Evolutionary conservation across 2,113 vertebrate species (phyloP), one percentile per base, ranked within the genome.

Genomic region (Synchiropus splendidus): DNA sequence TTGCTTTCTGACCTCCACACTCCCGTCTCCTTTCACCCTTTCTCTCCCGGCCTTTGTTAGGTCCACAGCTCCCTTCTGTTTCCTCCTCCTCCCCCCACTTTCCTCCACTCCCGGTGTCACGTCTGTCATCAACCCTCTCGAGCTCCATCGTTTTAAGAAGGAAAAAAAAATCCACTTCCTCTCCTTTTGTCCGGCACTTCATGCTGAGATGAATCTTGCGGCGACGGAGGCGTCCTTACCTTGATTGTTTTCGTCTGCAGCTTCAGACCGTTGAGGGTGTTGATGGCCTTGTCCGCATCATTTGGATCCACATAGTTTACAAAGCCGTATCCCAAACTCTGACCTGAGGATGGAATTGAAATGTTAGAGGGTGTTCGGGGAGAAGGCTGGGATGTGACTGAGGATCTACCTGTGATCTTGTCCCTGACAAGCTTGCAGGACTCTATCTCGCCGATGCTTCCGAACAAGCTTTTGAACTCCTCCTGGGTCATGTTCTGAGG

Each of bases 401-500:
- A 35, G n/a, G 3, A 1, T 13, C 14, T 72, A 94, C 93, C 93
- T 83, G 90, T 94, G 74, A 94, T 93, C 79, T 94, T 94, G 80
- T 95, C 93, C 52, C 93, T 78, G 72, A 97, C 92, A 18, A 97
- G 69, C 48, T 97, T 97, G 87, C 92, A 97, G 47, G 92, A 95
- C 69, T 97, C 92, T 0, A 97, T 94, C 70, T 97, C 91, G 1
- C 93, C 93, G 1, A 96, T 92, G 86, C 90, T 94, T 54, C 93
- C 92, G 1, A 96, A 97, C 62, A 96, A 87, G 61, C 92, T 94
- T 78, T 93, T 89, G 69, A 97, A 94, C 74, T 97, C 93, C 33
- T 97, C 93, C 74, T 97, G 93, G 45, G 91, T 95, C 93, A 97
- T 97, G 79, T 91, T 96, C 86, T 97, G 93, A 59, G 93, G 92